These are phyloP conservation scores for Balaeniceps rex DNA, from an alignment of 2,113 vertebrate species.

Conservation along the genomic window DNA sequence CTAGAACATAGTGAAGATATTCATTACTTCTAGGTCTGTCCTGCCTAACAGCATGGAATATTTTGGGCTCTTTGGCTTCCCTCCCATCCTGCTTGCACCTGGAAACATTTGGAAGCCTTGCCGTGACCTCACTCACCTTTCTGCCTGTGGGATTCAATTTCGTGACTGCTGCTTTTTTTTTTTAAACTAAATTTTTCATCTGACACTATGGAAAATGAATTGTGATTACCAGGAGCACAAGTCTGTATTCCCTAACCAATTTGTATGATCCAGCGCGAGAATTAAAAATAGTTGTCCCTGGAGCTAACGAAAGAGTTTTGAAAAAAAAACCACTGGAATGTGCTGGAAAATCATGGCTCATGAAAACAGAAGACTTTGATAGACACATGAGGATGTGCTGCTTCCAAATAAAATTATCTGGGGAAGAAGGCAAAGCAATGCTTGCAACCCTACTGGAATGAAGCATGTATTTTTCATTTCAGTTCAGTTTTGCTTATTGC, in stretches of 20 bases:
- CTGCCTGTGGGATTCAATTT: neutral
- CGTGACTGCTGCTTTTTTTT: neutral
- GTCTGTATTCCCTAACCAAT: slow-evolving; percentile 4
- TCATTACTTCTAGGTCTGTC: neutral
- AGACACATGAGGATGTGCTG: neutral
- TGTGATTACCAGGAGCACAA: neutral
- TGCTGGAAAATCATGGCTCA: slow-evolving; percentile 18
- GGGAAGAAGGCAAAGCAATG: neutral
- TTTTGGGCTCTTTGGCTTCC: neutral
- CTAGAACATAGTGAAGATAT: neutral
- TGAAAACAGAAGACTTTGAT: slow-evolving; percentile 2
- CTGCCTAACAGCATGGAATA: neutral
- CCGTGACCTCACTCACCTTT: neutral
- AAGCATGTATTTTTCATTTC: neutral
- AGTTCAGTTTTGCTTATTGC: neutral
- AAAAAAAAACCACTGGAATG: slow-evolving; percentile 43
- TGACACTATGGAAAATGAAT: neutral
- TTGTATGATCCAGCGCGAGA: neutral
- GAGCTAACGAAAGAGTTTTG: slow-evolving; percentile 5
- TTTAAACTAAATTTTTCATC: neutral
- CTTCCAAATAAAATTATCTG: neutral
- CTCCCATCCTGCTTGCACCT: neutral
- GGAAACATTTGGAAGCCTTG: neutral
- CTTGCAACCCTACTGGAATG: neutral
- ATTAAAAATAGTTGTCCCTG: slow-evolving; percentile 35